A percentile compares a stretch with the other conserved stretches of the same genome.
phyloP scores from a whole-genome alignment of 1,140 invertebrate genomes.

The Musca vetustissima region DNA sequence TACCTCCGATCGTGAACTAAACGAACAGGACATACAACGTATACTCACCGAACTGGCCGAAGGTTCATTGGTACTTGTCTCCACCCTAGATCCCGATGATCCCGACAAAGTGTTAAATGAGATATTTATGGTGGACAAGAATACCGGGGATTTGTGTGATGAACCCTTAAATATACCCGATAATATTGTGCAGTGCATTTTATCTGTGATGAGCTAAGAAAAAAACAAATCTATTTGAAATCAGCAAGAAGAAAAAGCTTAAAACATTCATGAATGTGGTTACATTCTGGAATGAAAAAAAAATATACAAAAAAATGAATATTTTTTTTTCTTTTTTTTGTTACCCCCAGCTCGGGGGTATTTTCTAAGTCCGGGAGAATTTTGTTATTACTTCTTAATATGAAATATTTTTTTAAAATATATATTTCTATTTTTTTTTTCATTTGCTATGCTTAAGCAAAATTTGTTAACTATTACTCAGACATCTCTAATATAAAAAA shows the following conservation, averaged over 20 bases:
- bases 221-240: no score
- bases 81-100: slow-evolving; percentile 41
- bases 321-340: no score
- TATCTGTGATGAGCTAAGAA: slow-evolving; percentile 45
- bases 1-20: slow-evolving; percentile 26
- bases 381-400: not conserved
- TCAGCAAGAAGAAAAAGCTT: no score
- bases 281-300: no score
- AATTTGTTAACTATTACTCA: no score
- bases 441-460: no score
- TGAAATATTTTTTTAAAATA: no score
- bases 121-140: slow-evolving; percentile 55
- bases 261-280: no score
- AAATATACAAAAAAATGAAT: no score
- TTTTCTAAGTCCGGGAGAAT: not conserved
- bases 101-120: slow-evolving; percentile 52
- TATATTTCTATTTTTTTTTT: not conserved
- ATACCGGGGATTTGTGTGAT: slow-evolving; percentile 49
- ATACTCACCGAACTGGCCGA: slow-evolving; percentile 45
- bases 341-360: not conserved
- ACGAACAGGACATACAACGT: slow-evolving; percentile 46
- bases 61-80: slow-evolving; percentile 55
- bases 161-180: slow-evolving; percentile 53
- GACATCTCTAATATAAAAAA: no score
- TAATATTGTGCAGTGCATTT: slow-evolving; percentile 53